A percentile compares a stretch with the other conserved stretches of the same genome.
Conservation (phyloP, 2,888 invertebrate species). For the Harpalus rubripes region DNA sequence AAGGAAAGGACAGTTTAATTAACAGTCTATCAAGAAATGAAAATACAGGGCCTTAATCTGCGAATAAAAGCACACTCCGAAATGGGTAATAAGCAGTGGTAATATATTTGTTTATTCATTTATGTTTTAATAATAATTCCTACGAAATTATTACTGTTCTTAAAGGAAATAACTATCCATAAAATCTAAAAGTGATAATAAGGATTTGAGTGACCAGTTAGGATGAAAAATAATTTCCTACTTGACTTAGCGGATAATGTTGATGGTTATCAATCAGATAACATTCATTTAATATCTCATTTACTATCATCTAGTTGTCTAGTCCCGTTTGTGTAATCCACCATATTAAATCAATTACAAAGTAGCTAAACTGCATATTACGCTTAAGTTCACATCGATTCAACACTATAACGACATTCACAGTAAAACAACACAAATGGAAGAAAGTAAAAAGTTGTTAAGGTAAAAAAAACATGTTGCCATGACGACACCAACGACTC, state of each 20-base stretch:
- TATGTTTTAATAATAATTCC: no score
- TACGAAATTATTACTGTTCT: no score
- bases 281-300: conserved; percentile 18
- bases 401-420: background rate
- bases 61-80: no score
- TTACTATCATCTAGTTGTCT: background rate
- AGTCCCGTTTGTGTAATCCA: conserved; percentile 7
- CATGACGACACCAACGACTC: background rate
- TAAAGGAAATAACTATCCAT: no score
- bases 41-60: no score
- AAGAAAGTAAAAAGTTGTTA: conserved; percentile 37
- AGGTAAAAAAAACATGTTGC: conserved; percentile 15
- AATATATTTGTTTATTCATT: no score
- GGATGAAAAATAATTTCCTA: conserved; percentile 28
- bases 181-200: background rate
- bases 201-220: background rate
- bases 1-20: no score
- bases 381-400: background rate
- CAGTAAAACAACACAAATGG: conserved; percentile 19
- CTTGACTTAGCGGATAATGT: conserved; percentile 8
- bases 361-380: conserved; percentile 6
- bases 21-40: no score
- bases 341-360: conserved; percentile 16
- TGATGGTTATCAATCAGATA: conserved; percentile 15
- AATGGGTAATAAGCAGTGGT: no score